A percentile compares a stretch with the other conserved stretches of the same genome.
Evolutionary conservation across 2,888 invertebrate species (phyloP).

Genomic region (Sinelater perroti): DNA sequence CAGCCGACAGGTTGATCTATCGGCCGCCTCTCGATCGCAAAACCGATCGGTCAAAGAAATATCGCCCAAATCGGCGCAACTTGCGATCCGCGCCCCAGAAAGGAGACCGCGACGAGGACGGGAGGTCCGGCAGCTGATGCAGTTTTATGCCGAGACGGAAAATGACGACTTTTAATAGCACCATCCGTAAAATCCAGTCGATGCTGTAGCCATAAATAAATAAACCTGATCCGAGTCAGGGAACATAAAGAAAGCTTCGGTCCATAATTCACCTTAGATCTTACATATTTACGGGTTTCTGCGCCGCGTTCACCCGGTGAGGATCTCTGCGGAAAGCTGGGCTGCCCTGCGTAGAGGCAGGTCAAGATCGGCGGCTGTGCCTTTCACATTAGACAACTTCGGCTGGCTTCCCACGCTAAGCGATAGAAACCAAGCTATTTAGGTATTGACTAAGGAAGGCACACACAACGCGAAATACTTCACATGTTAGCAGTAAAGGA

Average conservation of each 20-base stretch:
- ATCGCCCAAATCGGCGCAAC: neutral
- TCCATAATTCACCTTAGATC: constrained; percentile 50
- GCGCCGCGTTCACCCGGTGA: constrained; percentile 15
- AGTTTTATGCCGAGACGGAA: constrained; percentile 28
- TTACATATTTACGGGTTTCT: constrained; percentile 41
- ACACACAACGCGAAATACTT: too few species aligned
- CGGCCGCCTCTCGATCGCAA: too few species aligned
- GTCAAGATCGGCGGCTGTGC: too few species aligned
- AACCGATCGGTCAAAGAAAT: too few species aligned
- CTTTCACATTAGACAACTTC: too few species aligned
- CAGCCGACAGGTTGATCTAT: too few species aligned
- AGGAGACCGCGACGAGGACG: neutral
- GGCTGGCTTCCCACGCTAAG: too few species aligned
- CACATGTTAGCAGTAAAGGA: too few species aligned
- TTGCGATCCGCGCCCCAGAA: neutral
- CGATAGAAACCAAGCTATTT: too few species aligned
- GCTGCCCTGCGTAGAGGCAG: neutral
- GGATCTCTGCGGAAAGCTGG: neutral
- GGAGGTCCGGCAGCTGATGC: neutral
- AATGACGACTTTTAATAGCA: constrained; percentile 39
- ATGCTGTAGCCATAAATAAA: constrained; percentile 50
- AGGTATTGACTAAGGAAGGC: too few species aligned
- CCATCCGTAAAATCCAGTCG: constrained; percentile 42
- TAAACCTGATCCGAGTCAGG: constrained; percentile 49
- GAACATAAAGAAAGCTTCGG: constrained; percentile 54